These are phyloP conservation scores for Platycercus adscitus DNA, from an alignment of 2,113 vertebrate genomes.

Conservation along the genomic window DNA sequence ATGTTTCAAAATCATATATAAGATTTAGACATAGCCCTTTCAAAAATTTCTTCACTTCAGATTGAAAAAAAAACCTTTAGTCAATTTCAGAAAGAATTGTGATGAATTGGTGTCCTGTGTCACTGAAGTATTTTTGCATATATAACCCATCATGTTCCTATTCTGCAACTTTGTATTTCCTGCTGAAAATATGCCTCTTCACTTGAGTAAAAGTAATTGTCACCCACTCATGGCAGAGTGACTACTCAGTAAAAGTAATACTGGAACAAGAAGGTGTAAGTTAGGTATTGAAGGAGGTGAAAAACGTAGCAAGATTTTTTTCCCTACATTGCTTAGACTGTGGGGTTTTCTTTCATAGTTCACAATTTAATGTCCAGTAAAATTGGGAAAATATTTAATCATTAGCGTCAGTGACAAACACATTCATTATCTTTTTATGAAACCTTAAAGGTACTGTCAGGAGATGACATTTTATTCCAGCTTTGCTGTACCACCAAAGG, in stretches of 20 bases:
- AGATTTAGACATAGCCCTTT: not conserved
- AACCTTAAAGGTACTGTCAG: constrained; percentile 56
- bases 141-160: not conserved
- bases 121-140: not conserved
- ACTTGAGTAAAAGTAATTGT: not conserved
- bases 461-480: constrained; percentile 52
- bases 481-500: not conserved
- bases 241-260: not conserved
- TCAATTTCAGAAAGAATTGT: not conserved
- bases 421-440: constrained; percentile 72
- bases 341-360: constrained; percentile 26
- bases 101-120: not conserved
- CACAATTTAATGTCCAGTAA: constrained; percentile 50
- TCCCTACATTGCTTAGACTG: not conserved
- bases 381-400: constrained; percentile 63
- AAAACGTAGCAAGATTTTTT: not conserved
- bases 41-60: not conserved
- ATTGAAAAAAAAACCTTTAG: not conserved
- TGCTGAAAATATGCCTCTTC: not conserved
- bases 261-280: constrained; percentile 1
- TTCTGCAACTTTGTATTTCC: not conserved
- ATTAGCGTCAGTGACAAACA: constrained; percentile 52
- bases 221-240: not conserved
- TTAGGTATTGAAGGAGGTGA: not conserved
- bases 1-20: not conserved